Evolutionary conservation across 2,113 vertebrate species (phyloP), one percentile per base, ranked within the genome.

Genomic region (Cervus canadensis): DNA sequence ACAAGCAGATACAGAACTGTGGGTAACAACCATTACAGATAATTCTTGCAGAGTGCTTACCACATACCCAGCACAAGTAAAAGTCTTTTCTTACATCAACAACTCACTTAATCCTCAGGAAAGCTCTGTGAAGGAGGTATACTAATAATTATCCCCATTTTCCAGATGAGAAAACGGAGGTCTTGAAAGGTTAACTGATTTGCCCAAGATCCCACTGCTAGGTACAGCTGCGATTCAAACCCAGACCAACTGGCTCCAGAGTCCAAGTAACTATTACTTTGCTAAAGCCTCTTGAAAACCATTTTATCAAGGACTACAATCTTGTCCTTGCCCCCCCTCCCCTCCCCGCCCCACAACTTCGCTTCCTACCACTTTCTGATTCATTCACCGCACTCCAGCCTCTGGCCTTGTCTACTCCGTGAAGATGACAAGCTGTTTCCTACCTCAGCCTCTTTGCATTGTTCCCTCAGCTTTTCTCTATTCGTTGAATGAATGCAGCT

Each of bases 161-260:
- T 86, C 76, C 76, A 82, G 59, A 92, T 28, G n/a, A 89, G 57
- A 64, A 91, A 94, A 96, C 50, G 40, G 17, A 92, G 74, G n/a
- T 81, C 87, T 74, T 94, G 48, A 94, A 67, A 86, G 21, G 43
- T 87, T 79, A 91, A 89, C 43, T 94, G 84, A 93, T 54, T 74
- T 95, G 36, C 54, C 21, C 43, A 71, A 79, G 56, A 48, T 84
- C 78, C 79, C 36, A 60, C 15, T 96, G 30, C 40, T n/a, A 52
- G 62, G 79, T 56, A 62, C 43, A 89, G 25, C 14, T 82, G 36
- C 74, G 17, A 90, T 59, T 89, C 23, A 64, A 94, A 92, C 54
- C 6, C 57, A 78, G 33, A 36, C n/a, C 33, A 64, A 50, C 43
- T 30, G 71, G 59, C 62, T 97, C 71, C 71, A 64, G 19, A 79